These are phyloP conservation scores for Oostethus manadensis DNA, from an alignment of 2,113 vertebrate genomes.

Conservation along the genomic window DNA sequence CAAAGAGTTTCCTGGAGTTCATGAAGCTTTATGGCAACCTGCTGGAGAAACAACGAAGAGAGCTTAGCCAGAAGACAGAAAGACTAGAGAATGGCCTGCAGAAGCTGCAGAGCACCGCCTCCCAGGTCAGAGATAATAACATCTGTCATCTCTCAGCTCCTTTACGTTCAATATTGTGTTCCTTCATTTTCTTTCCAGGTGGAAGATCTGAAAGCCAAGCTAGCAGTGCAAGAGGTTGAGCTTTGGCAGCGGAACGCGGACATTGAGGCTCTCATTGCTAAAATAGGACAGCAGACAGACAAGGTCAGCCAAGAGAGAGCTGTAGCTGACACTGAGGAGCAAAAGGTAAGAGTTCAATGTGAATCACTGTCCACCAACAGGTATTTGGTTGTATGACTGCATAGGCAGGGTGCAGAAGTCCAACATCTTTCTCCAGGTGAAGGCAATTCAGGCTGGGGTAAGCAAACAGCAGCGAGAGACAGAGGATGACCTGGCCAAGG, in stretches of 20 bases:
- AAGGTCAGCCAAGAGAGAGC: slow-evolving; percentile 68
- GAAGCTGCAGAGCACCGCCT: slow-evolving; percentile 64
- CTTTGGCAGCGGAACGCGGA: slow-evolving; percentile 82
- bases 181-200: slow-evolving; percentile 59
- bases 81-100: slow-evolving; percentile 70
- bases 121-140: slow-evolving; percentile 29
- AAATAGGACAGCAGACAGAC: slow-evolving; percentile 70
- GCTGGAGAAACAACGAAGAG: slow-evolving; percentile 66
- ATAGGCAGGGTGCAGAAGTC: background rate
- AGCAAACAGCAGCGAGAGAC: slow-evolving; percentile 72
- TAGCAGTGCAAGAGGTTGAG: slow-evolving; percentile 80
- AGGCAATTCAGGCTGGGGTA: slow-evolving; percentile 70
- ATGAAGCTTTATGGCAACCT: slow-evolving; percentile 71
- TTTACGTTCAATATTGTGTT: background rate
- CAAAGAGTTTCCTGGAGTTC: slow-evolving; percentile 79
- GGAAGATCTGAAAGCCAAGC: slow-evolving; percentile 83
- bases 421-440: slow-evolving; percentile 49
- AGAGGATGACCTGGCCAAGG: slow-evolving; percentile 71
- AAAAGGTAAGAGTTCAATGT: slow-evolving; percentile 43
- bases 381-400: background rate
- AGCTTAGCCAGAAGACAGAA: slow-evolving; percentile 71
- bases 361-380: too few relatives aligned
- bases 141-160: background rate
- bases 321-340: slow-evolving; percentile 60
- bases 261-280: slow-evolving; percentile 66